Conservation (phyloP, 2,113 vertebrate species). For the Chionomys nivalis region DNA sequence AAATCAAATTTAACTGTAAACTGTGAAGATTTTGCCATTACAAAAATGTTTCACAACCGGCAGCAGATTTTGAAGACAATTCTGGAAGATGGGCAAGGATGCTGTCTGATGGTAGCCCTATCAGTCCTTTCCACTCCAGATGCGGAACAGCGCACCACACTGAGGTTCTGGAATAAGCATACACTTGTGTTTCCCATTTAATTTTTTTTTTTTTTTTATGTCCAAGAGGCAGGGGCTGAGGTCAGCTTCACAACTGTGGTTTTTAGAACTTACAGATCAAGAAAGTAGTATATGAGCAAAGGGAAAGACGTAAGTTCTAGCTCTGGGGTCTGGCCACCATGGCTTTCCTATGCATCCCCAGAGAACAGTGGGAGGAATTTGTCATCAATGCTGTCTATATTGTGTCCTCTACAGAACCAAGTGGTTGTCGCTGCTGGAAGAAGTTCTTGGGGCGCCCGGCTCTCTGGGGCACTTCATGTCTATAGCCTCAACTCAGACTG, state of each 20-base stretch:
- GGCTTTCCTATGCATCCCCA: background rate
- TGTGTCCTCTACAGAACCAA: constrained; percentile 83
- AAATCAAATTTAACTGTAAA: background rate
- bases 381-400: background rate
- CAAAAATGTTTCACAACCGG: background rate
- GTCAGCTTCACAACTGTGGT: background rate
- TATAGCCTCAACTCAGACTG: constrained; percentile 76
- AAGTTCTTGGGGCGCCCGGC: constrained; percentile 85
- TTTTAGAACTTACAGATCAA: background rate
- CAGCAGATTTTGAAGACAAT: background rate
- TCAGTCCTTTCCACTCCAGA: background rate
- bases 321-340: background rate
- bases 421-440: constrained; percentile 87
- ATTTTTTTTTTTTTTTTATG: background rate
- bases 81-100: background rate
- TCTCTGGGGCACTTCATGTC: constrained; percentile 86
- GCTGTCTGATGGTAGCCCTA: too few relatives aligned
- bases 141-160: accelerated
- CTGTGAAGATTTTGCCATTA: background rate
- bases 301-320: background rate
- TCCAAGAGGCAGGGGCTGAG: background rate
- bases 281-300: background rate
- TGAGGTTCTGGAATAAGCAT: background rate
- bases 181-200: background rate
- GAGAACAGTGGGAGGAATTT: accelerated